Conservation (phyloP, 2,797 vertebrate genomes). For the Ceryle rudis region DNA sequence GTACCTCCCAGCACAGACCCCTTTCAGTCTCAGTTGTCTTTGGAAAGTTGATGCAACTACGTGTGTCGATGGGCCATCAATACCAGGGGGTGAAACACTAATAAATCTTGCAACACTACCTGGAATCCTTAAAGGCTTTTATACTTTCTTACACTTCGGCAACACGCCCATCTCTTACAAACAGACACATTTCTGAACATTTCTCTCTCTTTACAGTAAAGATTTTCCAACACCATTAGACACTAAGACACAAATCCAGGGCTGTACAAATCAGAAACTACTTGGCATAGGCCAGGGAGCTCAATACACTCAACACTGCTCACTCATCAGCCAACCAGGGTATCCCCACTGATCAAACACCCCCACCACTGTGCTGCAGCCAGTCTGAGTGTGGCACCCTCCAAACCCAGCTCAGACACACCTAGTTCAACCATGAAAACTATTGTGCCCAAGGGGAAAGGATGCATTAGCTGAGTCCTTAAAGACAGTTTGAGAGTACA, state of each 20-base stretch:
- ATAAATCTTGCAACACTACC: background rate
- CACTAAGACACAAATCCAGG: background rate
- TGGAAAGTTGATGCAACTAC: background rate
- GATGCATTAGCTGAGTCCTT: background rate
- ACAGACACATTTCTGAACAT: background rate
- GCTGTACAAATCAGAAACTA: background rate
- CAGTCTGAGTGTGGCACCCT: background rate
- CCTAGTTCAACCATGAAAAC: background rate
- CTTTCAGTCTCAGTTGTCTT: background rate
- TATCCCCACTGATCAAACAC: background rate
- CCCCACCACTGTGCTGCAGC: background rate
- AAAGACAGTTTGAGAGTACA: background rate
- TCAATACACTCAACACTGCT: fast-evolving
- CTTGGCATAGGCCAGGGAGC: background rate
- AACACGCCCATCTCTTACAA: background rate
- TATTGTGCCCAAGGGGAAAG: fast-evolving
- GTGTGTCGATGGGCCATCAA: background rate
- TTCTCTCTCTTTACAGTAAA: background rate
- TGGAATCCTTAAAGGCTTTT: background rate
- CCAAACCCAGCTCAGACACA: background rate
- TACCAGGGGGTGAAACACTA: background rate
- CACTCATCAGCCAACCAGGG: background rate
- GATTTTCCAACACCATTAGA: background rate
- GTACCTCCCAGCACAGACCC: background rate
- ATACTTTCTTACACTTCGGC: background rate